Base-by-base conservation (phyloP, 2,888 invertebrate genomes). In the Drosophila putrida region DNA sequence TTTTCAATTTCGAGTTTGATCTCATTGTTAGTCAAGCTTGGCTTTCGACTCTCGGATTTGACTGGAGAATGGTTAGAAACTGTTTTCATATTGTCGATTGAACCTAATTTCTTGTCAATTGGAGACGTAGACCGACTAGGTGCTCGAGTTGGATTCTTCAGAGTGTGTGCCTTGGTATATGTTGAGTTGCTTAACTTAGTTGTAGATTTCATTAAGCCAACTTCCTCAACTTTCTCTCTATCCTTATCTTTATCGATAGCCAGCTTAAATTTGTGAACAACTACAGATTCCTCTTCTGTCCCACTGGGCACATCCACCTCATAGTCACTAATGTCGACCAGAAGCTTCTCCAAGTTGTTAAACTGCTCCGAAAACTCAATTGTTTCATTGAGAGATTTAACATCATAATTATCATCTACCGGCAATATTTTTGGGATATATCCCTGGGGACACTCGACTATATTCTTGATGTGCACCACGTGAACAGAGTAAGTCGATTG, bases 401-500 rank as follows among this genome's bases (percentile, higher is more conserved):
- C 68, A 4, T 84, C 86, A 4, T 47, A 54, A 6, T 60, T 70
- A 0, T 62, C 49, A 10, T 68, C 66, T 1, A 57, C 28, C 0
- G 69, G 68, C 49, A 43, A 25, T 0, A 70, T 71, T 25, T 74
- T 75, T 4, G 59, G 20, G 2, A 62, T 63, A 39, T 47, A 67
- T 2, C 69, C 66, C 4, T 50, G 11, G 0, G 79, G 76, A 11
- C 87, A 85, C 33, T 83, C 77, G 0, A 65, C 66, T 9, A 87
- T 62, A 20, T 82, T 82, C 20, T 69, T 74, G 4, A 89, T 75
- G 25, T 63, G 71, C 11, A 91, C 25, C 10, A 53, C 69, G 54
- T 91, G 91, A 8, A 92, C 59, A 3, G 70, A 60, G 58, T 89
- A 91, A 0, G 71, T 71, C 0, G 88, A 83, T 4, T 83, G 75